A percentile compares a stretch with the other conserved stretches of the same genome.
Conservation (phyloP, 2,797 vertebrate genomes). For the Lateolabrax maculatus region DNA sequence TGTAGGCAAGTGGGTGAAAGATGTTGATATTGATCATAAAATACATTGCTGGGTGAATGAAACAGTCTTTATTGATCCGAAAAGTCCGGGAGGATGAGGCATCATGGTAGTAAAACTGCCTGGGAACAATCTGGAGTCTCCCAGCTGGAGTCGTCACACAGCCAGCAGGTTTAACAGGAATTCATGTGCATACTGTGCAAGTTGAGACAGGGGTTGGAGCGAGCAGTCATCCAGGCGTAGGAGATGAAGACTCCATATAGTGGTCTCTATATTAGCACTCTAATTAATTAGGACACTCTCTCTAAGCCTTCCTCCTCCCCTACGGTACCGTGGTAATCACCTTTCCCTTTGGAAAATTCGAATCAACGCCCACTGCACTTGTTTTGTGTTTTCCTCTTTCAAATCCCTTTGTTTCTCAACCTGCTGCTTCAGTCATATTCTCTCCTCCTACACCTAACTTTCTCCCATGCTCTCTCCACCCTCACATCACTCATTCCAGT, state of each 20-base stretch:
- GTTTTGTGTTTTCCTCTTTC: constrained; percentile 54
- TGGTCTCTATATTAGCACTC: constrained; percentile 39
- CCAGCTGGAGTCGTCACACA: constrained; percentile 2
- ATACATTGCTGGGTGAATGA: constrained; percentile 51
- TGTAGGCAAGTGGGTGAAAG: constrained; percentile 35
- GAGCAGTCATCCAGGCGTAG: constrained; percentile 13
- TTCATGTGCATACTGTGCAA: constrained; percentile 10
- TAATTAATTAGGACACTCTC: constrained; percentile 66
- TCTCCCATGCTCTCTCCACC: constrained; percentile 42
- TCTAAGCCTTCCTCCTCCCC: constrained; percentile 43
- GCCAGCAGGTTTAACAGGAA: constrained; percentile 10
- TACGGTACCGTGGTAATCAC: constrained; percentile 39
- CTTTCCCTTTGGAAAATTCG: constrained; percentile 52
- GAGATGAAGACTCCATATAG: constrained; percentile 43
- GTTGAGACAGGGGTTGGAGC: constrained; percentile 4
- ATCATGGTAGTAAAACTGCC: constrained; percentile 10
- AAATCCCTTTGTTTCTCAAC: constrained; percentile 55
- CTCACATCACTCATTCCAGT: constrained; percentile 1
- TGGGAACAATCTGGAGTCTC: constrained; percentile 23
- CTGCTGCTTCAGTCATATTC: constrained; percentile 24
- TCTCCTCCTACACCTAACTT: constrained; percentile 33
- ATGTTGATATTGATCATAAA: constrained; percentile 67
- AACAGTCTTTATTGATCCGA: constrained; percentile 56
- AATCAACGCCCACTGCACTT: constrained; percentile 49
- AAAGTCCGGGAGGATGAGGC: constrained; percentile 30